These are phyloP conservation scores for Eurytoma adleriae DNA, from an alignment of 2,888 invertebrate species.

Conservation along the genomic window DNA sequence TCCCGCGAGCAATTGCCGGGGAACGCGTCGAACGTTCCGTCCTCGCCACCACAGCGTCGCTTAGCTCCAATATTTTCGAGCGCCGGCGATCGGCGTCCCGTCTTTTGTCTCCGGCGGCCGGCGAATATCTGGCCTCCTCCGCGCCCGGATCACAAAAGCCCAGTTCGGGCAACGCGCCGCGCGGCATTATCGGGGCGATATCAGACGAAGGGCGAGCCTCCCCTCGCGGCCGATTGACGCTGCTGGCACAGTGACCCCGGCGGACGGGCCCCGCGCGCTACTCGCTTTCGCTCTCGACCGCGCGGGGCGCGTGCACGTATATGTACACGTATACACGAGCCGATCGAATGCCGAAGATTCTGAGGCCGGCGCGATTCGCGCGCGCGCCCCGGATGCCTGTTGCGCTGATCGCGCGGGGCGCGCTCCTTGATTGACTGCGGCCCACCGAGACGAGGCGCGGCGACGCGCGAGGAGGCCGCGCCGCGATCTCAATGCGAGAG, in stretches of 20 bases:
- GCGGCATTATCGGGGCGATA: slow-evolving; percentile 55
- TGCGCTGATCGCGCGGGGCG: slow-evolving; percentile 18
- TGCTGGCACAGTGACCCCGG: slow-evolving; percentile 72
- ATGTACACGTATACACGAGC: slow-evolving; percentile 51
- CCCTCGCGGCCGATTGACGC: slow-evolving; percentile 51
- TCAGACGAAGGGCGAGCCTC: slow-evolving; percentile 52
- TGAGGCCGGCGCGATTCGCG: slow-evolving; percentile 60
- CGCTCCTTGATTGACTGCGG: slow-evolving; percentile 21
- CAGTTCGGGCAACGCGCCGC: slow-evolving; percentile 25
- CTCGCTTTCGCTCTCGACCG: neutral
- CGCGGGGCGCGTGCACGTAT: neutral
- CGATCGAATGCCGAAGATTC: slow-evolving; percentile 74
- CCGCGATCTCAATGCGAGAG: neutral
- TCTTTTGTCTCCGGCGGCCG: slow-evolving; percentile 25
- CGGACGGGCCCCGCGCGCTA: slow-evolving; percentile 25
- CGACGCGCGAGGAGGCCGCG: too few relatives aligned
- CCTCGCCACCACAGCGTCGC: neutral
- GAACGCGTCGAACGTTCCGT: neutral
- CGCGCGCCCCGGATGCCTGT: slow-evolving; percentile 50
- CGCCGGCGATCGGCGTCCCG: neutral
- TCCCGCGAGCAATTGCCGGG: neutral
- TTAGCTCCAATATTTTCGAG: neutral
- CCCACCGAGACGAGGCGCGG: neutral
- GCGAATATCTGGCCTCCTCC: slow-evolving; percentile 14
- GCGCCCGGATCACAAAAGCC: neutral